A percentile compares a stretch with the other conserved stretches of the same genome.
phyloP scores from a whole-genome alignment of 2,113 vertebrate species.

The Collichthys lucidus region DNA sequence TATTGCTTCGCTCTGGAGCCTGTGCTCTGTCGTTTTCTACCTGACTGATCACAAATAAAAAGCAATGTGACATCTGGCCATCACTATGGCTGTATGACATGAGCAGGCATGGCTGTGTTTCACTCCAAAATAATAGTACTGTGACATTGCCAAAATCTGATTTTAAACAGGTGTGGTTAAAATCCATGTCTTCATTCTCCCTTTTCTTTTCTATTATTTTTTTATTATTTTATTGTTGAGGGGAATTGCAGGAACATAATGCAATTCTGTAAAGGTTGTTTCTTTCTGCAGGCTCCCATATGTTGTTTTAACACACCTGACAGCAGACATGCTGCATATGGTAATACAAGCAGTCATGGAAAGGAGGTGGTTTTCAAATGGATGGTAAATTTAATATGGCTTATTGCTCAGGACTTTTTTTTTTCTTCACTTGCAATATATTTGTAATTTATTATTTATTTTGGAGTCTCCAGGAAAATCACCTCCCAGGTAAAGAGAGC shows the following conservation, averaged over 20 bases:
- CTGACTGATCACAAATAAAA: constrained; percentile 78
- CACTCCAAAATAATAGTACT: constrained; percentile 14
- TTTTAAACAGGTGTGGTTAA: constrained; percentile 4
- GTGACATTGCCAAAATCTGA: background rate
- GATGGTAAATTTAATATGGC: constrained; percentile 41
- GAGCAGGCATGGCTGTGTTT: background rate
- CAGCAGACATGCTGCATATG: constrained; percentile 64
- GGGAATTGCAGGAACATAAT: constrained; percentile 20
- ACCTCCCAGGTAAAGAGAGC: background rate
- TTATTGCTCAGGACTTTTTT: background rate
- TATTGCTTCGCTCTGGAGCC: constrained; percentile 62
- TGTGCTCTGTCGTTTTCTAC: constrained; percentile 73
- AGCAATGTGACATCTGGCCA: constrained; percentile 73
- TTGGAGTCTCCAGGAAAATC: constrained; percentile 14
- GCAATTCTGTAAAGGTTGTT: constrained; percentile 42
- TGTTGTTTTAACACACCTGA: constrained; percentile 42
- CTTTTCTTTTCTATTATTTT: background rate
- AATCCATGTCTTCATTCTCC: background rate
- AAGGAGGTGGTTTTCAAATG: constrained; percentile 45
- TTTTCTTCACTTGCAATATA: background rate
- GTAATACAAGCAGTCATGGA: constrained; percentile 52
- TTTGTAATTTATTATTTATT: constrained; percentile 30
- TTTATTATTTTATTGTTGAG: background rate
- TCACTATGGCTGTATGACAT: constrained; percentile 57
- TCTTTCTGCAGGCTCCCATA: constrained; percentile 38